A percentile compares a stretch with the other conserved stretches of the same genome.
These are phyloP conservation scores for Lucifuga dentata DNA, from an alignment of 2,113 vertebrate genomes.

Conservation along the genomic window DNA sequence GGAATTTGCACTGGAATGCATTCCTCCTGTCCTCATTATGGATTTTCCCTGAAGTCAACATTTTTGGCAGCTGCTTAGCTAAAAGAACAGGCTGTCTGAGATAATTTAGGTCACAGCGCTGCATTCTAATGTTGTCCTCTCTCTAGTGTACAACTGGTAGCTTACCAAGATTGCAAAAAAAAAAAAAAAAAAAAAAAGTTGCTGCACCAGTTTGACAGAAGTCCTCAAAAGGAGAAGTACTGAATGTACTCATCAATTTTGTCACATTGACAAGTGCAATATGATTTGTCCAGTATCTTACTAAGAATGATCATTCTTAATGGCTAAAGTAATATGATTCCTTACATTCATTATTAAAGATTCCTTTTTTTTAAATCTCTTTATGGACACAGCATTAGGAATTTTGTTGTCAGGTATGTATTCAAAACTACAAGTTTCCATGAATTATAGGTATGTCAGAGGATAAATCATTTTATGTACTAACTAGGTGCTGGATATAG, in stretches of 20 bases:
- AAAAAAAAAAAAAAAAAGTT: neutral
- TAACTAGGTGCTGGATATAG: conserved; percentile 92
- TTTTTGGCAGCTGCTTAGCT: conserved; percentile 38
- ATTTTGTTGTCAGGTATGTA: neutral
- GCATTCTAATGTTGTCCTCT: conserved; percentile 11
- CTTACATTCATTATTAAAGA: neutral
- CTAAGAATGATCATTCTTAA: neutral
- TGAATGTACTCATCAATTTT: neutral
- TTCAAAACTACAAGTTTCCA: neutral
- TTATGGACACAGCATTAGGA: neutral
- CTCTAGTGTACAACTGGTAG: neutral
- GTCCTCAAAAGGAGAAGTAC: conserved; percentile 45
- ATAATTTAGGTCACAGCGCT: conserved; percentile 55
- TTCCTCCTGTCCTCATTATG: conserved; percentile 28
- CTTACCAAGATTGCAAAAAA: neutral
- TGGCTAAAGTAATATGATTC: neutral
- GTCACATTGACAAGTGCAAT: conserved; percentile 10
- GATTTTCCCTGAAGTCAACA: conserved; percentile 49
- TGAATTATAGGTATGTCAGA: neutral
- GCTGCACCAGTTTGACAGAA: conserved; percentile 2
- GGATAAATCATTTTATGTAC: conserved; percentile 21
- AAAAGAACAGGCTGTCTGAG: conserved; percentile 14
- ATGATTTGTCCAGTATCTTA: neutral
- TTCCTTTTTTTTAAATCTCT: neutral
- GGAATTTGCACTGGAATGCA: conserved; percentile 2